Evolutionary conservation across 2,888 invertebrate species (phyloP), one percentile per base, ranked within the genome.

Genomic region (Charanyca ferruginea): DNA sequence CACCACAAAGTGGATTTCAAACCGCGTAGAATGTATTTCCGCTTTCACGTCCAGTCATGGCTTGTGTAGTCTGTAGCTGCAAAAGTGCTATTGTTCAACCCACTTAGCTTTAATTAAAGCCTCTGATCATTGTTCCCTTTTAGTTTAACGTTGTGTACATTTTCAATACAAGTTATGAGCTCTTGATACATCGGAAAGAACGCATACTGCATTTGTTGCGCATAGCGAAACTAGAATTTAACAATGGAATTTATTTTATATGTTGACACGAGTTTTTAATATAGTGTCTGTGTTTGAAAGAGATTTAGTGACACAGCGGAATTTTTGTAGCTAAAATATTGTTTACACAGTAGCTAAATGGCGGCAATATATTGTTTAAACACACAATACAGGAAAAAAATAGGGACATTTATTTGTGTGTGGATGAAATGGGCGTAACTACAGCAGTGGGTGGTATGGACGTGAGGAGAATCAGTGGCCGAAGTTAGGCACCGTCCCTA

Each of bases 1-100:
- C 76, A 79, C 88, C 88, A 77, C 89, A 90, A 91, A 91, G 87
- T 89, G 87, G 86, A 90, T 90, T 90, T 85, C 84, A 85, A 89
- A 90, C 90, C 89, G 80, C 89, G 79, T 81, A 85, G 87, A 87
- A 90, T 89, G 87, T 89, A 86, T 89, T 89, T 91, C 90, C 90
- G 85, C 62, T 75, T 76, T 82, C 80, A 77, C 70, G 79, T 71
- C 80, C 75, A 71, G 64, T 32, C 52, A 58, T 35, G 65, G 66
- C 35, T 55, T 68, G 42, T 63, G 64, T 63, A 57, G 47, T 25
- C 41, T 18, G 47, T 61, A 23, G 52, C 62, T 42, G 20, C 49
- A 74, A 57, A 67, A 82, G 66, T 70, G 57, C 61, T 75, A 82
- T 77, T 81, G 81, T 85, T 85, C 83, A 81, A 80, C 83, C 82